A percentile compares a stretch with the other conserved stretches of the same genome.
These are phyloP conservation scores for Meles meles DNA, from an alignment of 2,113 vertebrate species.

Conservation along the genomic window DNA sequence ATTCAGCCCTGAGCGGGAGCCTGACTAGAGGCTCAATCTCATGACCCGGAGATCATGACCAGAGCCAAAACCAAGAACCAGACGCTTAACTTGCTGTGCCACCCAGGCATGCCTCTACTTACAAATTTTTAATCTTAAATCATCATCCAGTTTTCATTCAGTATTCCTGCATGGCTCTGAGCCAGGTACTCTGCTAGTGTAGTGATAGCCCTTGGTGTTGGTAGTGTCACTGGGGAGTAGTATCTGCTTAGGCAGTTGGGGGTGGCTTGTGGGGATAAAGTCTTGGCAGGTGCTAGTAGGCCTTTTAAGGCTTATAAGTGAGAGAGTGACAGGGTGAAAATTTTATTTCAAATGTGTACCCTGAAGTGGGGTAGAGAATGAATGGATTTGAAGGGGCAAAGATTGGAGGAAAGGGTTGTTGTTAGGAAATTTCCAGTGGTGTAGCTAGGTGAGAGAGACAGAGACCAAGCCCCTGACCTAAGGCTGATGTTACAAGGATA, in stretches of 20 bases:
- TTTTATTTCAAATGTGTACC: slow-evolving; percentile 24
- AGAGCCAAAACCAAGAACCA: background rate
- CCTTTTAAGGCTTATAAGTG: slow-evolving; percentile 19
- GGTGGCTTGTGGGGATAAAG: background rate
- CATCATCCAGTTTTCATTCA: background rate
- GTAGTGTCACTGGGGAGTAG: background rate
- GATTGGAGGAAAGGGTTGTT: background rate
- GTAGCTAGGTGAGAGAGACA: background rate
- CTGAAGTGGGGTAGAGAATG: background rate
- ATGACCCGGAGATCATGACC: background rate
- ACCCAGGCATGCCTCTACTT: background rate
- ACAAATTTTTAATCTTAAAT: background rate
- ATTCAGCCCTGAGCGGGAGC: background rate
- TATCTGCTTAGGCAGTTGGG: background rate
- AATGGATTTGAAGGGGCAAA: background rate
- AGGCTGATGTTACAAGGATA: background rate
- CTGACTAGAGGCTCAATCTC: background rate
- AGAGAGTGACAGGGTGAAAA: background rate
- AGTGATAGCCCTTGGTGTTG: background rate
- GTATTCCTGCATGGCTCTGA: background rate
- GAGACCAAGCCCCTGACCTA: background rate
- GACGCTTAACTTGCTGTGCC: background rate
- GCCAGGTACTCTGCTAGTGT: background rate
- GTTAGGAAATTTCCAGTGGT: slow-evolving; percentile 7
- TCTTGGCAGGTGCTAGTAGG: background rate